A percentile compares a stretch with the other conserved stretches of the same genome.
Conservation (phyloP, 1,140 invertebrate genomes). For the Centruroides vittatus region DNA sequence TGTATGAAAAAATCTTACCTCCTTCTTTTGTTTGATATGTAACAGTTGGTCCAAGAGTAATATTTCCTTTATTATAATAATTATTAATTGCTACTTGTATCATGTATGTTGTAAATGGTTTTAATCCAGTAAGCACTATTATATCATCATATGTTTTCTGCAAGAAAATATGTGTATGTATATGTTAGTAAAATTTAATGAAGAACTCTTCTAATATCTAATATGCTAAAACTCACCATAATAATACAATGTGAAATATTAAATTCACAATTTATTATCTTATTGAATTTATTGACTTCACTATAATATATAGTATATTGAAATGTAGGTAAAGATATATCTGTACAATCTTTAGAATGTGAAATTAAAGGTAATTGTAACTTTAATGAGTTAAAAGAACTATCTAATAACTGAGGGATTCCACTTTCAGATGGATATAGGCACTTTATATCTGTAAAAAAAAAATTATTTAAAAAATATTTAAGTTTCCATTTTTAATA, state of each 20-base stretch:
- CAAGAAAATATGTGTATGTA: slow-evolving; percentile 1
- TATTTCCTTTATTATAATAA: slow-evolving; percentile 50
- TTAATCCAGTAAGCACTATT: slow-evolving; percentile 43
- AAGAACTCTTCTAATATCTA: too few species aligned
- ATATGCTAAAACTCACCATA: too few species aligned
- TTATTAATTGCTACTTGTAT: slow-evolving; percentile 57
- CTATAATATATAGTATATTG: slow-evolving; percentile 53
- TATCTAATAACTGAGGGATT: slow-evolving; percentile 27
- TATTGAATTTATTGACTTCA: background rate
- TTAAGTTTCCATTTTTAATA: too few species aligned
- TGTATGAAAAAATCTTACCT: slow-evolving; percentile 33
- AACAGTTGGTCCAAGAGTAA: slow-evolving; percentile 38
- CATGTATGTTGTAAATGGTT: slow-evolving; percentile 61
- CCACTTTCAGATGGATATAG: slow-evolving; percentile 42
- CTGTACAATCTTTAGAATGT: slow-evolving; percentile 39
- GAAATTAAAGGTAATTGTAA: slow-evolving; percentile 42
- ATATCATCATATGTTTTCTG: slow-evolving; percentile 32
- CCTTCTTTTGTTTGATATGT: slow-evolving; percentile 55
- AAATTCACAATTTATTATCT: too few species aligned
- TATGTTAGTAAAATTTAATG: too few species aligned
- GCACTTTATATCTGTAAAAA: slow-evolving; percentile 39
- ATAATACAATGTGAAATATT: too few species aligned
- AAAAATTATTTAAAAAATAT: background rate
- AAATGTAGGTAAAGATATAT: slow-evolving; percentile 45
- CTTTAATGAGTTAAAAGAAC: slow-evolving; percentile 45